phyloP scores from a whole-genome alignment of 2,113 vertebrate species.

The Megaceryle maxima region DNA sequence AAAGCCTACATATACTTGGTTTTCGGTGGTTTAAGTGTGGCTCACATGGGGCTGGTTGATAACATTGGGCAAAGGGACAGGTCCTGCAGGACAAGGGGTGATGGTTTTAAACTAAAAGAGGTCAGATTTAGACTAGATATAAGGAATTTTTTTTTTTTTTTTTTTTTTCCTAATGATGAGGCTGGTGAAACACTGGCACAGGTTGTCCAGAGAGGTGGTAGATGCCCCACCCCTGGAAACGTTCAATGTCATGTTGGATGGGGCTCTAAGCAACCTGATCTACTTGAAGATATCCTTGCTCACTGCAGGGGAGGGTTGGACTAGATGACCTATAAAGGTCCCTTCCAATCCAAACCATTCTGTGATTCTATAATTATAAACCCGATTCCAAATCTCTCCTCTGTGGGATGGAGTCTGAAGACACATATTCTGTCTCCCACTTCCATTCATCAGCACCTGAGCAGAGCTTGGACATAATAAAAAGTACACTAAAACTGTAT shows the following conservation, averaged over 20 bases:
- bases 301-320: neutral
- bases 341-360: neutral
- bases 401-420: rapidly evolving
- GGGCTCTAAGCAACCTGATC: neutral
- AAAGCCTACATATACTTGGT: neutral
- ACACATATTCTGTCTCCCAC: neutral
- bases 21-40: neutral
- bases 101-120: neutral
- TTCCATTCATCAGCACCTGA: neutral
- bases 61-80: rapidly evolving
- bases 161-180: rapidly evolving
- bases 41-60: neutral
- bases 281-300: neutral
- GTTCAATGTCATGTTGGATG: neutral
- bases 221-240: neutral
- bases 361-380: neutral
- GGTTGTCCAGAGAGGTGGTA: neutral
- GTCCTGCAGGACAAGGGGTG: neutral
- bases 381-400: neutral
- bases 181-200: neutral
- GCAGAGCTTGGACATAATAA: neutral
- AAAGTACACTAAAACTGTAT: neutral
- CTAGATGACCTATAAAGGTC: neutral
- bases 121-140: neutral
- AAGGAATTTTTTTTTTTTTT: neutral